These are phyloP conservation scores for Dasyprocta punctata DNA, from an alignment of 2,113 vertebrate species.

Conservation along the genomic window DNA sequence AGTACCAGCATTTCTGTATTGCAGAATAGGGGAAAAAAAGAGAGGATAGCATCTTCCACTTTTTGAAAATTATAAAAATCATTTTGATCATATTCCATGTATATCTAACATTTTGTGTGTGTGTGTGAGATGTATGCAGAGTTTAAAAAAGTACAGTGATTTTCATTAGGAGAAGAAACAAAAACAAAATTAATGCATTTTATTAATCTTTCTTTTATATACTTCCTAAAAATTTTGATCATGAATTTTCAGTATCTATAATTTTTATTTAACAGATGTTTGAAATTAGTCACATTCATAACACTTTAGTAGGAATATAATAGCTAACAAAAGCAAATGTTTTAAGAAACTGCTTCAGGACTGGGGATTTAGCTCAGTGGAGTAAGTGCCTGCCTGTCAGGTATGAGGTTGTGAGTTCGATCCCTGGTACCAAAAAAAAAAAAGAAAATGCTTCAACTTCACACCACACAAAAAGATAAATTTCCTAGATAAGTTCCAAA, in stretches of 20 bases:
- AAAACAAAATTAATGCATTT: constrained; percentile 1
- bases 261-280: constrained; percentile 19
- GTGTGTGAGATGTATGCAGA: neutral
- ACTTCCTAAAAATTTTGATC: constrained; percentile 30
- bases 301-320: neutral
- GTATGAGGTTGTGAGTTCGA: too few relatives aligned
- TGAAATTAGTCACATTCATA: neutral
- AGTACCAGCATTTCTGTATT: neutral
- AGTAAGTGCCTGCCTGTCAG: too few relatives aligned
- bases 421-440: too few relatives aligned
- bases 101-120: neutral
- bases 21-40: neutral
- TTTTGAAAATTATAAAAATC: constrained; percentile 30
- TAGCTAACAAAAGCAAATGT: constrained; percentile 16
- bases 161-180: constrained; percentile 21
- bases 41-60: neutral
- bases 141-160: neutral
- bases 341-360: neutral
- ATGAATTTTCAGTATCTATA: neutral
- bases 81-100: neutral
- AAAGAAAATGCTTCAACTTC: neutral
- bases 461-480: neutral
- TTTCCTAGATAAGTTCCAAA: constrained; percentile 3
- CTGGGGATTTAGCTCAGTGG: too few relatives aligned
- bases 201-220: constrained; percentile 12